Conservation (phyloP, 1,140 invertebrate species). For the Orchestia grillus region DNA sequence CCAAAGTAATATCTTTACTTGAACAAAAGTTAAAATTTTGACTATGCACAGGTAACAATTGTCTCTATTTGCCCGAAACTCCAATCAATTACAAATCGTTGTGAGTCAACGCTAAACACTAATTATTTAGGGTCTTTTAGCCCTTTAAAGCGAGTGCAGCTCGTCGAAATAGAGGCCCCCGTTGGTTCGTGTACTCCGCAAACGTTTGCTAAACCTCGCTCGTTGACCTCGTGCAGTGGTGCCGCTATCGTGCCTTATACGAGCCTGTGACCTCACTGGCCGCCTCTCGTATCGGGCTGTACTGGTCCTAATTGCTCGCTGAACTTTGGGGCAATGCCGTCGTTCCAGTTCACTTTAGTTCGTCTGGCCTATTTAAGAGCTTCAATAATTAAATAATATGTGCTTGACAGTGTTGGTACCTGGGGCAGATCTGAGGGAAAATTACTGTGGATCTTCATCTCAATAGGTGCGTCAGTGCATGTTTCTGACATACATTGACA, state of each 20-base stretch:
- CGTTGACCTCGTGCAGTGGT: not conserved
- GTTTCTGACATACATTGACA: not conserved
- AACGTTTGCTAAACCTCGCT: not conserved
- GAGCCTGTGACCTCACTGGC: not conserved
- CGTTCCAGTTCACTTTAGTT: not conserved
- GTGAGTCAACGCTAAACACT: not conserved
- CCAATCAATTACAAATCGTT: not conserved
- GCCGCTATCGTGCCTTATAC: conserved; percentile 30
- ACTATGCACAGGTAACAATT: not conserved
- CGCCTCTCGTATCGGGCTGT: not conserved
- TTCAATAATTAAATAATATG: not conserved
- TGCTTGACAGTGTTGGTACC: not conserved
- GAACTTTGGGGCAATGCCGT: not conserved
- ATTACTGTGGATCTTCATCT: not conserved
- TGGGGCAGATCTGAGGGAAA: not conserved
- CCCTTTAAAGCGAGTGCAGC: not conserved
- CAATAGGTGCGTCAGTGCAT: not conserved
- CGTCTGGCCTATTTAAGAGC: not conserved
- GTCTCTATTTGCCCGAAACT: not conserved
- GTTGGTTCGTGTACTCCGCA: not conserved
- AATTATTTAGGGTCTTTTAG: not conserved
- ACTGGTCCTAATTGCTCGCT: not conserved
- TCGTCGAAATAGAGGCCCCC: not conserved
- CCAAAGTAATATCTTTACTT: too few species aligned
- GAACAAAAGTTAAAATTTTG: not conserved